Base-by-base conservation (phyloP, 2,113 vertebrate genomes). In the Brienomyrus longianalis region DNA sequence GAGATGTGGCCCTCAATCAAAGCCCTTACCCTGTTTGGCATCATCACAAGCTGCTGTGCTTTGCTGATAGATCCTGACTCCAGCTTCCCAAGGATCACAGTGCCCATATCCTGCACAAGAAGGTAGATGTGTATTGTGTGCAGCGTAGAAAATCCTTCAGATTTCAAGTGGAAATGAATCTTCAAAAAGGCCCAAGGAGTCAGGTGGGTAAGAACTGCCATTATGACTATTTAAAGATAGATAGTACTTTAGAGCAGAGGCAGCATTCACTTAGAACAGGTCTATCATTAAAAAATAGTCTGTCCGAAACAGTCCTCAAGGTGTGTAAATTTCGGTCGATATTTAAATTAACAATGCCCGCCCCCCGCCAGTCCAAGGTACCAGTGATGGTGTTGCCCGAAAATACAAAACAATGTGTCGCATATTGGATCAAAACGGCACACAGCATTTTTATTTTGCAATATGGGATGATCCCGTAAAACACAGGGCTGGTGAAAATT, bases 41-140 rank as follows among this genome's bases (percentile, higher is more conserved):
- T 99, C 98, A 99, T 99, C 92, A 98, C 96, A 93, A 99, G 96
- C 94, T 99, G 98, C 90, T 99, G 98, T 94, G 98, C 98, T 98
- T 99, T 99, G 94, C 96, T 96, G 94, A 99, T 99, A 88, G 93
- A 97, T 90, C 98, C 98, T 0, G 98, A 99, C 95, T 99, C 98
- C 96, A 99, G 96, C 95, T 99, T 99, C 91, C 98, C 98, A 51
- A 99, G 96, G 92, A 99, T 96, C 91, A 99, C 98, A 23, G 98
- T 99, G 91, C 98, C 98, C 98, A 99, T 99, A 93, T 99, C 98
- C 98, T 99, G 62, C 62, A 70, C 62, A 88, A 93, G 2, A 94
- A 13, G 90, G 27, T 5, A 52, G 48, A 31, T 7, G 1, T 86
- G n/a, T 51, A 51, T 13, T 86, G 77, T n/a, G 10, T 48, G 47